Percentiles rank a stretch among this genome's conserved stretches.
These are phyloP conservation scores for Cynoglossus semilaevis DNA, from an alignment of 2,113 vertebrate genomes.

Conservation along the genomic window DNA sequence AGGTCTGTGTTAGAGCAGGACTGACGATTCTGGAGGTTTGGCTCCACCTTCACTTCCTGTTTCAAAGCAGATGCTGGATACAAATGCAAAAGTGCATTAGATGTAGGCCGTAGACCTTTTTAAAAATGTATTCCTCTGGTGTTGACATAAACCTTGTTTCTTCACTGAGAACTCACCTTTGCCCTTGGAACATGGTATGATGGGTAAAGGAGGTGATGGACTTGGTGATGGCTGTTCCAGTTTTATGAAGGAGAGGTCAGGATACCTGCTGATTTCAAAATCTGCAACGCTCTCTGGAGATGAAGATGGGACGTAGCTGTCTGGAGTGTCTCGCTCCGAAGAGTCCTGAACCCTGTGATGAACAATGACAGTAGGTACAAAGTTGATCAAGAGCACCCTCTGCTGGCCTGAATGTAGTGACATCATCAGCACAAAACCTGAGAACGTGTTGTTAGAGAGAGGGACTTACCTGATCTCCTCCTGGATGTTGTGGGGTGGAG, in stretches of 20 bases:
- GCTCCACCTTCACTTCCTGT: constrained; percentile 88
- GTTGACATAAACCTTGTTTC: background rate
- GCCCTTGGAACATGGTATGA: constrained; percentile 84
- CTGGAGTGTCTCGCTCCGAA: constrained; percentile 81
- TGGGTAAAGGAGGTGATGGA: constrained; percentile 87
- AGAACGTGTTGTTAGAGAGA: background rate
- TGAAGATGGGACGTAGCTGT: constrained; percentile 90
- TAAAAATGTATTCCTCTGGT: background rate
- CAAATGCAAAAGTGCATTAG: background rate
- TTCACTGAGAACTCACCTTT: constrained; percentile 78
- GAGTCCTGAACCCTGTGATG: constrained; percentile 82
- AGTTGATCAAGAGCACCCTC: background rate
- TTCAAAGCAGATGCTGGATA: constrained; percentile 81
- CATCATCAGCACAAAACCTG: background rate
- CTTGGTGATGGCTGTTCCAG: constrained; percentile 88
- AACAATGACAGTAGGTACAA: background rate
- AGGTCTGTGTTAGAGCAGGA: constrained; percentile 87
- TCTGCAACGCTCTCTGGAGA: constrained; percentile 93
- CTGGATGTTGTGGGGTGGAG: constrained; percentile 95
- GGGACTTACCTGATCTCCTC: constrained; percentile 87
- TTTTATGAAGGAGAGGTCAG: constrained; percentile 88
- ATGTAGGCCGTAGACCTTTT: too few relatives aligned
- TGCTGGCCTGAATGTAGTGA: too few relatives aligned
- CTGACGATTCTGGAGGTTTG: constrained; percentile 76
- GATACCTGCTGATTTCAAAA: constrained; percentile 88